Percentiles rank a stretch among this genome's conserved stretches.
Conservation (phyloP, 1,140 invertebrate species). For the Drosophila ficusphila region DNA sequence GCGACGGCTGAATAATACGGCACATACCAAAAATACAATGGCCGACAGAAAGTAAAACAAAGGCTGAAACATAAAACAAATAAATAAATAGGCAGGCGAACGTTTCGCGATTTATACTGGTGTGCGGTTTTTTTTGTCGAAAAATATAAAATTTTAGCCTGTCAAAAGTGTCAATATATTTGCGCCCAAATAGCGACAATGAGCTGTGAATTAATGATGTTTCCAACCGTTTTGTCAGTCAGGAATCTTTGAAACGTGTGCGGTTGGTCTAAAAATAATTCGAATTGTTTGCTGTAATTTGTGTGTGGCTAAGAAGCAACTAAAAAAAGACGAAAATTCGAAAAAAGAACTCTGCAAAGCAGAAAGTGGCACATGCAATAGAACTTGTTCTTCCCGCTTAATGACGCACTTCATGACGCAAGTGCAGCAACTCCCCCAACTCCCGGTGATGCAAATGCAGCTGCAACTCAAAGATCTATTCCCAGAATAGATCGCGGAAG, state of each 20-base stretch:
- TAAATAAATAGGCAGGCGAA: slow-evolving; percentile 42
- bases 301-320: slow-evolving; percentile 5
- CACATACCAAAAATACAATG: slow-evolving; percentile 55
- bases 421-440: slow-evolving; percentile 57
- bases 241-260: slow-evolving; percentile 30
- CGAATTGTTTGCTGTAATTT: slow-evolving; percentile 48
- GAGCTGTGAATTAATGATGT: slow-evolving; percentile 55
- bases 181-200: slow-evolving; percentile 49
- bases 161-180: slow-evolving; percentile 79
- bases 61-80: slow-evolving; percentile 41
- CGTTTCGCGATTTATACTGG: slow-evolving; percentile 49
- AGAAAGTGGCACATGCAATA: slow-evolving; percentile 11
- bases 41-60: slow-evolving; percentile 34
- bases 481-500: slow-evolving; percentile 66
- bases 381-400: slow-evolving; percentile 25
- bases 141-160: slow-evolving; percentile 45
- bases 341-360: slow-evolving; percentile 3
- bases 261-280: slow-evolving; percentile 67
- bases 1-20: slow-evolving; percentile 25
- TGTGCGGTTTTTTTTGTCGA: slow-evolving; percentile 12
- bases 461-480: slow-evolving; percentile 41
- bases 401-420: slow-evolving; percentile 74
- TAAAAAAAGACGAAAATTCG: slow-evolving; percentile 5
- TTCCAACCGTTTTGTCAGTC: slow-evolving; percentile 39
- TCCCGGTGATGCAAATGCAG: slow-evolving; percentile 16